These are phyloP conservation scores for Cervus canadensis DNA, from an alignment of 2,113 vertebrate genomes.

Conservation along the genomic window DNA sequence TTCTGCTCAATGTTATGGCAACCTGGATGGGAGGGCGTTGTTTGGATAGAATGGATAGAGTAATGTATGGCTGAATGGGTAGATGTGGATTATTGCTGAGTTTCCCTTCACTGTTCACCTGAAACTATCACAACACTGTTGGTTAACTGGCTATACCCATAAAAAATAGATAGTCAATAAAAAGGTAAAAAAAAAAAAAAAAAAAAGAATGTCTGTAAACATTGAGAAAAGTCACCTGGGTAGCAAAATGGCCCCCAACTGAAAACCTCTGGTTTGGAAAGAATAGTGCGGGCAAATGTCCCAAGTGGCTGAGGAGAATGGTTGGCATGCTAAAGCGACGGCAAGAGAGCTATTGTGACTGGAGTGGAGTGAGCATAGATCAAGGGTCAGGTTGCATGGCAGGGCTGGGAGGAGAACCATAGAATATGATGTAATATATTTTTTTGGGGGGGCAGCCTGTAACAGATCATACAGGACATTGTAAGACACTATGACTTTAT, in stretches of 20 bases:
- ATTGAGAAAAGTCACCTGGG: neutral
- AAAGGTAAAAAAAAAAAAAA: neutral
- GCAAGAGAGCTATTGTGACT: neutral
- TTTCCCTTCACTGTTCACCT: neutral
- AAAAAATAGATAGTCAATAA: neutral
- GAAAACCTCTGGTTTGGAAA: neutral
- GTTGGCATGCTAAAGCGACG: neutral
- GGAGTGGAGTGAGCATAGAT: neutral
- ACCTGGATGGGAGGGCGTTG: neutral
- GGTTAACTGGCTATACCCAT: neutral
- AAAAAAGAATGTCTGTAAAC: neutral
- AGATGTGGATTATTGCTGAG: neutral
- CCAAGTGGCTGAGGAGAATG: neutral
- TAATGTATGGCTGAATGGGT: too few species aligned
- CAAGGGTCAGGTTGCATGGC: neutral
- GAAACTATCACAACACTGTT: neutral
- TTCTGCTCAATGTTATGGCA: neutral
- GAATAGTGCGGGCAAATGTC: neutral
- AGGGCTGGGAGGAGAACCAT: neutral
- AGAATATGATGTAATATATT: neutral
- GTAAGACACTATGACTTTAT: neutral
- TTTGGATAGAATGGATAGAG: neutral
- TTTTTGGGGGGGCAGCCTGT: fast-evolving
- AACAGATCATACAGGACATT: neutral
- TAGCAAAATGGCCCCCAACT: neutral